phyloP scores from a whole-genome alignment of 2,888 invertebrate species.

The Habrosyne pyritoides region DNA sequence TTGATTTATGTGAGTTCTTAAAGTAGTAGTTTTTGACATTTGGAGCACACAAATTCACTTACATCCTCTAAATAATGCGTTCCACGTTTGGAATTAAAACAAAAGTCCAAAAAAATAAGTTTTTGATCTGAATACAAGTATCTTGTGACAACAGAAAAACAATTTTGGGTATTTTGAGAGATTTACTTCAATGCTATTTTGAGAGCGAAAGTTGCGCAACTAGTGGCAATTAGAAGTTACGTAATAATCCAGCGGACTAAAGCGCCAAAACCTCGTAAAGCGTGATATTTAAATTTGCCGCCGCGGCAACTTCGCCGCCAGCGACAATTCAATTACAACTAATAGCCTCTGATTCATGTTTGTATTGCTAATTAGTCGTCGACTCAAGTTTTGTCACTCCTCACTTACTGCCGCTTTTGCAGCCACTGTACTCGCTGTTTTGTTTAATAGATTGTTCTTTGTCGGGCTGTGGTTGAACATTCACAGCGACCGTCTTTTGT shows the following conservation, averaged over 20 bases:
- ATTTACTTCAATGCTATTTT: background rate
- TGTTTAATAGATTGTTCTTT: conserved; percentile 74
- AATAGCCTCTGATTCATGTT: conserved; percentile 84
- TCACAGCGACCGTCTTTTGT: conserved; percentile 58
- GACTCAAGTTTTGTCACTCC: conserved; percentile 82
- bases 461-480: conserved; percentile 55
- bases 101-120: background rate
- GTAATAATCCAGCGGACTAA: conserved; percentile 50
- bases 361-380: conserved; percentile 82
- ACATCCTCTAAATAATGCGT: too few species aligned
- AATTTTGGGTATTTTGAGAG: background rate
- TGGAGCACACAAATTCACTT: too few species aligned
- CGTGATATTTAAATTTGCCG: conserved; percentile 79
- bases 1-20: background rate
- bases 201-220: conserved; percentile 12
- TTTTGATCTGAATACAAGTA: background rate
- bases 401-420: conserved; percentile 67
- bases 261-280: conserved; percentile 67
- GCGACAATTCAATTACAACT: conserved; percentile 82
- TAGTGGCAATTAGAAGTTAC: conserved; percentile 42
- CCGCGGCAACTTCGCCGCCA: conserved; percentile 74
- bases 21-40: background rate
- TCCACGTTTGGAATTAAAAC: too few species aligned
- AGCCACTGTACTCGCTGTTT: conserved; percentile 57
- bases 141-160: background rate